phyloP scores from a whole-genome alignment of 2,888 invertebrate genomes.

The Nephrotoma appendiculata region DNA sequence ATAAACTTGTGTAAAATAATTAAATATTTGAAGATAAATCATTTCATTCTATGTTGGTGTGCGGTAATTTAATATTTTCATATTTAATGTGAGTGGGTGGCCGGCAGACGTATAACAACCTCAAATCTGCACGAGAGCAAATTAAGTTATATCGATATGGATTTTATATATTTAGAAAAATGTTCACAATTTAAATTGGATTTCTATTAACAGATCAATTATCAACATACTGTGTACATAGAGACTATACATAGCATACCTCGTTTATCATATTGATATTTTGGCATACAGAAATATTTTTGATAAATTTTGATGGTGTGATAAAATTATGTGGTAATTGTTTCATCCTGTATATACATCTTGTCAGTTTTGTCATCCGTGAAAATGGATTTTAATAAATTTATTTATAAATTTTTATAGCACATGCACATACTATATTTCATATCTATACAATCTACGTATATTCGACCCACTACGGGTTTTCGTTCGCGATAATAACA shows the following conservation, averaged over 20 bases:
- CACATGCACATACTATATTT: not conserved
- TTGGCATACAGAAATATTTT: not conserved
- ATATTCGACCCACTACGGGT: not conserved
- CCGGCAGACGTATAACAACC: not conserved
- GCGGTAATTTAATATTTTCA: not conserved
- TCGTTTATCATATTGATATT: not conserved
- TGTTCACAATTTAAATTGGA: not conserved
- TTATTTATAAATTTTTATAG: not conserved
- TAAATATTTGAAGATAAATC: not conserved
- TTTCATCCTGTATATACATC: not conserved
- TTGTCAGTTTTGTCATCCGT: not conserved
- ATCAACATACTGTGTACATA: not conserved
- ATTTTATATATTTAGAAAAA: not conserved
- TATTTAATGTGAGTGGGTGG: not conserved
- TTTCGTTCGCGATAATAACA: not conserved
- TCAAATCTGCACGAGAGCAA: not conserved
- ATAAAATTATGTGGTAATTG: not conserved
- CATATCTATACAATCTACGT: not conserved
- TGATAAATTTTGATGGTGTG: not conserved
- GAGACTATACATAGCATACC: not conserved
- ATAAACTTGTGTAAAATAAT: not conserved
- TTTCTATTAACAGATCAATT: not conserved
- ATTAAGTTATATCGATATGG: not conserved
- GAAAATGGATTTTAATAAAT: not conserved
- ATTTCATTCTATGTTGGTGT: not conserved